Conservation (phyloP, 1,140 invertebrate species). For the Ostrea edulis region DNA sequence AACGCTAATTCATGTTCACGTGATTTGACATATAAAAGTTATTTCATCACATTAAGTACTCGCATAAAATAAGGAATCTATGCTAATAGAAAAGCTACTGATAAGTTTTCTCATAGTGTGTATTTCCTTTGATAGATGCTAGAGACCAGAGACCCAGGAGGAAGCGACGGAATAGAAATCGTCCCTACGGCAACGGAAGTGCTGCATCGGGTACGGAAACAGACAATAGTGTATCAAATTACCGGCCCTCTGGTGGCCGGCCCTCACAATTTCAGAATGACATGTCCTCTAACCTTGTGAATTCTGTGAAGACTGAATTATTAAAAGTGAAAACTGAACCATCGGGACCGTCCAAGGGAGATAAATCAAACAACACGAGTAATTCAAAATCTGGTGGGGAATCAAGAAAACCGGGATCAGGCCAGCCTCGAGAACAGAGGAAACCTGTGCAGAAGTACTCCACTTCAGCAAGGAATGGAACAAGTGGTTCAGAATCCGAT, state of each 20-base stretch:
- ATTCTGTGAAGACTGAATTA: slow-evolving; percentile 32
- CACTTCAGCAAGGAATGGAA: slow-evolving; percentile 53
- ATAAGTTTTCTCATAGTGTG: too few species aligned
- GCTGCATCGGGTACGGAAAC: slow-evolving; percentile 76
- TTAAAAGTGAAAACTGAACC: slow-evolving; percentile 44
- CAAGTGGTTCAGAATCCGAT: slow-evolving; percentile 71
- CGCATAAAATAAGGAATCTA: too few species aligned
- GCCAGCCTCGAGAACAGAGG: slow-evolving; percentile 63
- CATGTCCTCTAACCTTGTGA: slow-evolving; percentile 9
- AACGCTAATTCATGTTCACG: too few species aligned
- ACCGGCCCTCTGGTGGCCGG: slow-evolving; percentile 55
- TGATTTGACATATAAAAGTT: too few species aligned
- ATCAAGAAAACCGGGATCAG: slow-evolving; percentile 45
- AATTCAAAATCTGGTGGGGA: slow-evolving; percentile 45
- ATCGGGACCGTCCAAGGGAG: slow-evolving; percentile 34
- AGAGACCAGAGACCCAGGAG: slow-evolving; percentile 60
- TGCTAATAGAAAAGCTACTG: too few species aligned
- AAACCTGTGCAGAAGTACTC: slow-evolving; percentile 45
- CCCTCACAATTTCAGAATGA: slow-evolving; percentile 33
- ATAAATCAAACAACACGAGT: background rate
- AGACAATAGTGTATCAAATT: slow-evolving; percentile 75
- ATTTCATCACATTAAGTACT: too few species aligned
- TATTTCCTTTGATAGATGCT: background rate
- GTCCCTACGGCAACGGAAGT: slow-evolving; percentile 69
- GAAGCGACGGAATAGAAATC: slow-evolving; percentile 62